Base-by-base conservation (phyloP, 2,113 vertebrate species). In the Tauraco erythrolophus region DNA sequence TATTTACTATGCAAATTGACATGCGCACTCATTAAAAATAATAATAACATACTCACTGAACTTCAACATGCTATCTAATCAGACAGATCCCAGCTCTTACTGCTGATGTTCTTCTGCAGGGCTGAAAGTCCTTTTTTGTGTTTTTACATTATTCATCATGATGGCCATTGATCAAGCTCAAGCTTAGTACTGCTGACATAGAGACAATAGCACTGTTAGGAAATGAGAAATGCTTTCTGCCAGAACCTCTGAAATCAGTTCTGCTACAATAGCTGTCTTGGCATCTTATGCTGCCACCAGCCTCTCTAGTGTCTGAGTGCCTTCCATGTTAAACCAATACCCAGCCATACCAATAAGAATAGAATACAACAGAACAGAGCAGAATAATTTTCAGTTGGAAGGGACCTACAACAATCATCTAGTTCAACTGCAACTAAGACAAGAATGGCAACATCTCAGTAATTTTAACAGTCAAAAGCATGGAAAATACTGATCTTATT, bases 311-410 rank as follows among this genome's bases (percentile, higher is more conserved):
- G 48, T 9, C 14, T 54, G 21, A 72, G 7, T 33, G 19, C 19
- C 14, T 79, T 80, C 51, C 23, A 15, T 7, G 19, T 33, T 46
- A 72, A 92, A 41, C 24, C 35, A 60, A 24, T 25, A 50, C 24
- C 21, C 43, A n/a, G 19, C 28, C 78, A n/a, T 14, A 48, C 8
- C 50, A 53, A 14, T 2, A 66, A 56, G 8, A 57, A 37, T 3
- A 3, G n/a, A 35, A 31, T 1, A 10, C 9, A 54, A 43, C 0
- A n/a, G 57, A 50, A 33, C 8, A 14, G 21, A 48, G 30, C 2
- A 28, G 30, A 51, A 51, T 51, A 51, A 57, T 57, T 57, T 78
- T 71, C 35, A 45, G 6, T 21, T 37, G 1, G 41, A 43, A 43
- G 12, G 41, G 41, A 43, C 41, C 41, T 11, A 43, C 12, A 43